Percentiles rank a stretch among this genome's conserved stretches.
Evolutionary conservation across 2,113 vertebrate species (phyloP).

Genomic region (Hassar affinis): DNA sequence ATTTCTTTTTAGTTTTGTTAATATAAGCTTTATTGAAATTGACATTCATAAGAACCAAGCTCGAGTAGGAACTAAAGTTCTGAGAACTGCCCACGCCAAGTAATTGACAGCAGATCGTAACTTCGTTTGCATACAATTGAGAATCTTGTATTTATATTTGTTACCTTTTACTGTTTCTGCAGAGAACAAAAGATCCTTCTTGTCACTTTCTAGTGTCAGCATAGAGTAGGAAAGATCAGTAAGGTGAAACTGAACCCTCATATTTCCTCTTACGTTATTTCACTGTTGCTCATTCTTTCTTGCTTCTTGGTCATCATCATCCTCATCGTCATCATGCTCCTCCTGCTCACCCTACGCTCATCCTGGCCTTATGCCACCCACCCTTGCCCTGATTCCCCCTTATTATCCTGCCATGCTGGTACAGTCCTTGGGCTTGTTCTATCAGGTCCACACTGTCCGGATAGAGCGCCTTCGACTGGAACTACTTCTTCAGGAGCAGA

Average conservation of each 20-base stretch:
- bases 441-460: conserved; percentile 72
- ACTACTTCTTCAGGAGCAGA: conserved; percentile 68
- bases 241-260: conserved; percentile 9
- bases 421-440: conserved; percentile 76
- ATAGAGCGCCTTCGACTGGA: conserved; percentile 74
- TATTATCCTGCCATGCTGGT: conserved; percentile 52
- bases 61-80: neutral
- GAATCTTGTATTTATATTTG: neutral
- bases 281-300: conserved; percentile 46
- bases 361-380: conserved; percentile 27
- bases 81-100: neutral
- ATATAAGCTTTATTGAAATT: neutral
- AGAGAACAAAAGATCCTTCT: neutral
- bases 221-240: neutral
- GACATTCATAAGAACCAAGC: neutral
- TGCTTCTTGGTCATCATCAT: conserved; percentile 20
- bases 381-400: conserved; percentile 36
- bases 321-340: conserved; percentile 9
- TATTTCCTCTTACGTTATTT: conserved; percentile 33
- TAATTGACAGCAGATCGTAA: neutral
- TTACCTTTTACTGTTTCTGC: neutral
- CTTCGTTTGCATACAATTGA: neutral
- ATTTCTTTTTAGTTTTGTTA: neutral
- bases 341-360: conserved; percentile 20
- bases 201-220: neutral